Conservation (phyloP, 2,888 invertebrate species). For the Ornithoptera priamus region DNA sequence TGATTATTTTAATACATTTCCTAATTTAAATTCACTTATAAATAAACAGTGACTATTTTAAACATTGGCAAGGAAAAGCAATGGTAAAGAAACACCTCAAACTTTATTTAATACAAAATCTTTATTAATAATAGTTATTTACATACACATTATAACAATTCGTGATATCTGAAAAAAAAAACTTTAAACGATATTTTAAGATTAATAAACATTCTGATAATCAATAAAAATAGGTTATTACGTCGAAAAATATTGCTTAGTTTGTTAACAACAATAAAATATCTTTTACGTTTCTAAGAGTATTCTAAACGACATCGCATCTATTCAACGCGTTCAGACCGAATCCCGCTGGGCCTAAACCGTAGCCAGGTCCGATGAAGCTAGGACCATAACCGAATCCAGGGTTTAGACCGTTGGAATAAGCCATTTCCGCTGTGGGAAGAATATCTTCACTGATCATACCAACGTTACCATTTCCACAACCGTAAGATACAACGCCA, state of each 20-base stretch:
- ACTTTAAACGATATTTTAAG: background rate
- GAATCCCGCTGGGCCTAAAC: conserved; percentile 10
- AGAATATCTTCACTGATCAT: conserved; percentile 34
- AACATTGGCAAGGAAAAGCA: too few species aligned
- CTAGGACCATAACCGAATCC: conserved; percentile 23
- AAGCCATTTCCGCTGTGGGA: conserved; percentile 22
- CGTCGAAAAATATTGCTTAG: background rate
- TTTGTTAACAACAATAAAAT: background rate
- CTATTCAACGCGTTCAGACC: conserved; percentile 13
- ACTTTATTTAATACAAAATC: background rate
- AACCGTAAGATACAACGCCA: conserved; percentile 40
- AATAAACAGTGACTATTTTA: too few species aligned
- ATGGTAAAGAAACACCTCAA: too few species aligned
- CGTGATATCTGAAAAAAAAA: background rate
- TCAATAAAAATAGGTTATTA: background rate
- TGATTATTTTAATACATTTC: too few species aligned
- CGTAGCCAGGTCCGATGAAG: conserved; percentile 21
- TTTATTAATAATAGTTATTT: background rate
- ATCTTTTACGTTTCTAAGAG: background rate
- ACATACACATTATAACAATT: background rate
- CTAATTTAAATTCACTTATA: too few species aligned
- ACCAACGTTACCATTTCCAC: conserved; percentile 40
- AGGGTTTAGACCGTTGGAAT: conserved; percentile 19
- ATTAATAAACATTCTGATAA: background rate
- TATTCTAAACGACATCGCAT: conserved; percentile 20